Percentiles rank a stretch among this genome's conserved stretches.
Conservation (phyloP, 2,888 invertebrate genomes). For the Ischnus inquisitorius region DNA sequence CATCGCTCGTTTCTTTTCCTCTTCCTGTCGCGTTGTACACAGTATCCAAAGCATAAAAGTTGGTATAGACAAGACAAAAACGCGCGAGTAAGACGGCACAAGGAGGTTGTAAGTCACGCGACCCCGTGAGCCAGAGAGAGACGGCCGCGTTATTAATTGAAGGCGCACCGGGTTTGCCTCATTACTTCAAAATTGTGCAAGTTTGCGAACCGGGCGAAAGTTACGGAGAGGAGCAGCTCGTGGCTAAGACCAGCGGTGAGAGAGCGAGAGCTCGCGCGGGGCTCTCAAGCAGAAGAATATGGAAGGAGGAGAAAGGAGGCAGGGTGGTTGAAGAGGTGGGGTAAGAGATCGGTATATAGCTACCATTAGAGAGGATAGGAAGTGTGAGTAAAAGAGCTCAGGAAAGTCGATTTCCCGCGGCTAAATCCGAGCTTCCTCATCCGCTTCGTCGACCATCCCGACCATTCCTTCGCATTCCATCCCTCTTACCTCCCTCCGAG, state of each 20-base stretch:
- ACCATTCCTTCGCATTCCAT: too few relatives aligned
- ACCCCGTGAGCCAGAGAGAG: constrained; percentile 44
- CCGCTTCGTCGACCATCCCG: constrained; percentile 22
- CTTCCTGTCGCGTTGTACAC: constrained; percentile 3
- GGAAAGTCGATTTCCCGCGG: constrained; percentile 53
- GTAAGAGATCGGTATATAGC: constrained; percentile 3
- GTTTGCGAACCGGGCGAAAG: constrained; percentile 59
- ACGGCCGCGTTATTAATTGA: constrained; percentile 70
- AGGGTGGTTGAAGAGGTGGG: neutral
- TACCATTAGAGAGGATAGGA: neutral
- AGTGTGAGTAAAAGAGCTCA: constrained; percentile 4
- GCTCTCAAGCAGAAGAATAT: neutral
- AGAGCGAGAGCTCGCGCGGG: neutral
- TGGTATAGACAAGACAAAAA: constrained; percentile 35
- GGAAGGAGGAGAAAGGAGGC: neutral
- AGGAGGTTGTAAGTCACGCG: constrained; percentile 61
- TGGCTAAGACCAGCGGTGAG: neutral
- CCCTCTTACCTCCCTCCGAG: neutral
- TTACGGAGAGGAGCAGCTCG: constrained; percentile 36
- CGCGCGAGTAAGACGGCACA: neutral
- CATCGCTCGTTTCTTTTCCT: neutral
- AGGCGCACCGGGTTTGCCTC: constrained; percentile 66
- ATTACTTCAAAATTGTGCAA: constrained; percentile 71
- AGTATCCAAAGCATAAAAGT: constrained; percentile 48
- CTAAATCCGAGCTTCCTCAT: constrained; percentile 36